These are phyloP conservation scores for Dascyllus trimaculatus DNA, from an alignment of 2,113 vertebrate genomes.

Conservation along the genomic window DNA sequence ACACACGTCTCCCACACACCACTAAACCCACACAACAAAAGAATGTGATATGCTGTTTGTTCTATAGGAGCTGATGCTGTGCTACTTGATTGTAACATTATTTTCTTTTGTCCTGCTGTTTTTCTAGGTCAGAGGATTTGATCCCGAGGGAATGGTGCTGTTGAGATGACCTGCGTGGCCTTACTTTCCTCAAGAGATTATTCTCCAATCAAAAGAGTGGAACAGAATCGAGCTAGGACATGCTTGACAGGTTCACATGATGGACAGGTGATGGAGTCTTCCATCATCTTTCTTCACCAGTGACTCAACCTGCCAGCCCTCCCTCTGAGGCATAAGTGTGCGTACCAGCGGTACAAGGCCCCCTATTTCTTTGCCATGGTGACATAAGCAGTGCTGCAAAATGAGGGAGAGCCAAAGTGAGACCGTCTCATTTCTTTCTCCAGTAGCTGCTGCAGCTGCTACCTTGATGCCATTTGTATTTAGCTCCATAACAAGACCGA, in stretches of 20 bases:
- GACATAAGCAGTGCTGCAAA: constrained; percentile 90
- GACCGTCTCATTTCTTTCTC: constrained; percentile 69
- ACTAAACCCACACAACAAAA: constrained; percentile 60
- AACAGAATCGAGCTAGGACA: constrained; percentile 49
- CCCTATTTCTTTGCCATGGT: constrained; percentile 93
- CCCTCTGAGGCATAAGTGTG: constrained; percentile 66
- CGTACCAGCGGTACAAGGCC: constrained; percentile 65
- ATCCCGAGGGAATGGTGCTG: constrained; percentile 60
- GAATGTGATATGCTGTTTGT: constrained; percentile 31
- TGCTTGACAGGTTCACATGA: constrained; percentile 70
- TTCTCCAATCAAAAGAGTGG: constrained; percentile 67
- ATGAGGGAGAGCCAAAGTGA: constrained; percentile 83
- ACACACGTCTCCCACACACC: constrained; percentile 65
- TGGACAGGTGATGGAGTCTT: constrained; percentile 81
- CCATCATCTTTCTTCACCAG: constrained; percentile 65
- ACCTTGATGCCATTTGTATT: constrained; percentile 43
- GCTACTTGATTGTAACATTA: constrained; percentile 28
- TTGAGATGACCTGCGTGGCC: constrained; percentile 81
- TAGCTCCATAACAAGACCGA: constrained; percentile 47
- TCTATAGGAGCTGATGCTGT: constrained; percentile 40
- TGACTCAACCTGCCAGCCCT: constrained; percentile 75
- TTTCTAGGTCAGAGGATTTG: constrained; percentile 67
- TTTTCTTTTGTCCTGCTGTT: constrained; percentile 31
- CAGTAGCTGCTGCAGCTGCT: constrained; percentile 80
- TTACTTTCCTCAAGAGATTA: constrained; percentile 62